Percentiles rank a stretch among this genome's conserved stretches.
Evolutionary conservation across 2,888 invertebrate species (phyloP).

Genomic region (Omphaloscelis lunosa): DNA sequence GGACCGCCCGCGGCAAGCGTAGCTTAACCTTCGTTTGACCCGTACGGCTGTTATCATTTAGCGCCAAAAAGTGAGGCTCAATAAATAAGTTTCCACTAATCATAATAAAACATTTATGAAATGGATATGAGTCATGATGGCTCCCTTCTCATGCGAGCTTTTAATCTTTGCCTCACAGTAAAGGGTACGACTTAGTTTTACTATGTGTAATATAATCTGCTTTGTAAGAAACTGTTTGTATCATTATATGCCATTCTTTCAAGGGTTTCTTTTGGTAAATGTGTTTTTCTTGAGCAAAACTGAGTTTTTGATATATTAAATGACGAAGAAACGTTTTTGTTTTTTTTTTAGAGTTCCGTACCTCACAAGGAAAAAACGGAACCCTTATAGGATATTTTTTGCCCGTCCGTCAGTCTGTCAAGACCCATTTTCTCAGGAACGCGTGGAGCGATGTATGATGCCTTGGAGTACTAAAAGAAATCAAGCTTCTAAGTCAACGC

Average conservation of each 20-base stretch:
- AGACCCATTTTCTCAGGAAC: too few species aligned
- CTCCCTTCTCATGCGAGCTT: constrained; percentile 10
- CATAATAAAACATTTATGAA: constrained; percentile 23
- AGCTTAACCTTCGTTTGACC: too few species aligned
- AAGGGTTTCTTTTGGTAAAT: neutral
- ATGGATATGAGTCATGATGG: constrained; percentile 12
- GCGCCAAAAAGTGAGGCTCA: neutral
- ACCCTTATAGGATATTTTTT: too few species aligned
- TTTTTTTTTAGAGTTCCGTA: too few species aligned
- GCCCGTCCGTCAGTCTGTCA: too few species aligned
- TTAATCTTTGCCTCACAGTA: constrained; percentile 38
- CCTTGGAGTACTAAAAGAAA: too few species aligned
- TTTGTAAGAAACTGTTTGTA: constrained; percentile 28
- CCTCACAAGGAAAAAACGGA: too few species aligned
- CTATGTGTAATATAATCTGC: constrained; percentile 41
- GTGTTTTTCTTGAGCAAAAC: constrained; percentile 2
- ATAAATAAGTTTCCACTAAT: neutral
- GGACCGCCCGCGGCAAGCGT: too few species aligned
- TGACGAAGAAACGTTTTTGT: neutral
- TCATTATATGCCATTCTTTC: constrained; percentile 31
- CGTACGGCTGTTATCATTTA: too few species aligned
- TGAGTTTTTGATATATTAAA: neutral
- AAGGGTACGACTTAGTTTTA: constrained; percentile 8
- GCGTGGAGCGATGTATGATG: too few species aligned
- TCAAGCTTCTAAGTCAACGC: too few species aligned